phyloP scores from a whole-genome alignment of 2,113 vertebrate genomes.

The Perccottus glenii region DNA sequence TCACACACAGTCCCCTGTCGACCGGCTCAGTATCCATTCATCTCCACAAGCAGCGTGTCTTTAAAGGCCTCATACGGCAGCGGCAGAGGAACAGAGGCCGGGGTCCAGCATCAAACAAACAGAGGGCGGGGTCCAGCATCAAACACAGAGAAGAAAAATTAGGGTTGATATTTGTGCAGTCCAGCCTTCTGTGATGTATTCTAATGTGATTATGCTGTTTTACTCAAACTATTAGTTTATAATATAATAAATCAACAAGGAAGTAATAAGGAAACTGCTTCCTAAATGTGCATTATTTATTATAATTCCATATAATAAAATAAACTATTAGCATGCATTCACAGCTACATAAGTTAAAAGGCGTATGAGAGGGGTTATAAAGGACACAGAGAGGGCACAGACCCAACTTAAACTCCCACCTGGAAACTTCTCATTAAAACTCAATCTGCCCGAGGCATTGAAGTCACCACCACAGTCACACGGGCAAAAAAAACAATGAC shows the following conservation, averaged over 20 bases:
- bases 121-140: too few species aligned
- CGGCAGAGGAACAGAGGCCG: constrained; percentile 12
- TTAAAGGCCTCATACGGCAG: not conserved
- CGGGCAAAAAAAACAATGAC: constrained; percentile 65
- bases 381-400: constrained; percentile 43
- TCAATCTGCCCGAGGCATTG: constrained; percentile 45
- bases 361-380: constrained; percentile 32
- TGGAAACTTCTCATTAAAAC: constrained; percentile 68
- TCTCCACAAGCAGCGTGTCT: not conserved
- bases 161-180: not conserved
- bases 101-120: constrained; percentile 3
- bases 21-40: not conserved
- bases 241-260: too few species aligned
- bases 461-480: constrained; percentile 54
- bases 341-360: too few species aligned
- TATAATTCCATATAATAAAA: not conserved
- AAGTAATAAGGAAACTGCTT: too few species aligned
- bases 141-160: not conserved
- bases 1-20: constrained; percentile 9
- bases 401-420: constrained; percentile 54
- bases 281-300: too few species aligned
- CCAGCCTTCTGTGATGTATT: not conserved
- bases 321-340: constrained; percentile 1
- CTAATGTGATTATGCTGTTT: too few species aligned
- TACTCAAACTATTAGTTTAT: too few species aligned